A percentile compares a stretch with the other conserved stretches of the same genome.
phyloP scores from a whole-genome alignment of 2,888 invertebrate species.

The Cremastobaeus sp. region DNA sequence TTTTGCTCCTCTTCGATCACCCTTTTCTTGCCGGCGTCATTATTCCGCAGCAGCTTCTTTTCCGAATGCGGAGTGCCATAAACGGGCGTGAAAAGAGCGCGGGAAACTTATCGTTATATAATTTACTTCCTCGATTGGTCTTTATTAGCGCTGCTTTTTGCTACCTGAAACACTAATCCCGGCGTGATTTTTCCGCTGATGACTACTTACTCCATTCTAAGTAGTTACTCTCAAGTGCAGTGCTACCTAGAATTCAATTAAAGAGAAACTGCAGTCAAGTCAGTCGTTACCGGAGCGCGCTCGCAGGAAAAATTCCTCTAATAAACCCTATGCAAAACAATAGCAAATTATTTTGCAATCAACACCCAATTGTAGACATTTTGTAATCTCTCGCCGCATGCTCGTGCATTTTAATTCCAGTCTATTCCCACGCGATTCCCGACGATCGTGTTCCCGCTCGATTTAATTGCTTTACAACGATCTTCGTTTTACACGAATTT shows the following conservation, averaged over 20 bases:
- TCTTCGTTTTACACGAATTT: slow-evolving; percentile 14
- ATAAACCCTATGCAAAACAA: no score
- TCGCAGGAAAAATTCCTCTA: no score
- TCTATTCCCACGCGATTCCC: not conserved
- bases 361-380: slow-evolving; percentile 11
- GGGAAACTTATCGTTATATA: slow-evolving; percentile 42
- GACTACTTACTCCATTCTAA: no score
- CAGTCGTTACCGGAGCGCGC: no score
- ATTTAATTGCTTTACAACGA: slow-evolving; percentile 11
- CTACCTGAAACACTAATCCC: slow-evolving; percentile 14
- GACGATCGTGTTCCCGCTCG: not conserved
- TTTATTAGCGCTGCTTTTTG: slow-evolving; percentile 37
- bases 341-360: slow-evolving; percentile 7
- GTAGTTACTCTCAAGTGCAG: no score
- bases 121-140: slow-evolving; percentile 25
- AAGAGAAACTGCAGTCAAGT: no score
- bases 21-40: slow-evolving; percentile 25
- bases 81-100: slow-evolving; percentile 33
- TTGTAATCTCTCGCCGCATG: no score
- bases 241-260: no score
- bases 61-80: slow-evolving; percentile 29
- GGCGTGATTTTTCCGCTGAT: not conserved
- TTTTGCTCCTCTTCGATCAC: slow-evolving; percentile 23
- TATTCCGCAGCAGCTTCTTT: slow-evolving; percentile 31
- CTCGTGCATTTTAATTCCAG: not conserved